Base-by-base conservation (phyloP, 92 coral and sea anemone species). In the Blastomussa wellsi region DNA sequence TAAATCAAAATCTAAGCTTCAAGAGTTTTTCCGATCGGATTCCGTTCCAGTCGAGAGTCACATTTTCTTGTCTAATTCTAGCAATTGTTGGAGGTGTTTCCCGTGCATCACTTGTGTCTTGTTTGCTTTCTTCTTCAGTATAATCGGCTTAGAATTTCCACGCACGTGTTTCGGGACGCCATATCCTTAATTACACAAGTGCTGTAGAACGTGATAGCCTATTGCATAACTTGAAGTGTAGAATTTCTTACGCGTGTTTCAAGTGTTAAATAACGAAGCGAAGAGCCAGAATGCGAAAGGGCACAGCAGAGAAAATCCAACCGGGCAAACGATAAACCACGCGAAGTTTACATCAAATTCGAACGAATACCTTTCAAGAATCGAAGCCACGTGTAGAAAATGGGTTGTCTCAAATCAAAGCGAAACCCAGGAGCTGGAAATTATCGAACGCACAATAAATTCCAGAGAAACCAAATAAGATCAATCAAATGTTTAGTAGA, bases 121-220 rank as follows among this genome's bases (percentile, higher is more conserved):
- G 36, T 52, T 48, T 67, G 80, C 64, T n/a, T 31, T 51, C 65
- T 53, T n/a, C n/a, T n/a, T n/a, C n/a, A n/a, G n/a, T n/a, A n/a
- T 53, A 31, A 51, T 68, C 69, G 67, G 81, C 52, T 42, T 77
- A 77, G 68, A 26, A 77, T 77, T 72, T 72, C 77, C 77, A 72
- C 47, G 48, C 77, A 12, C 17, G 51, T 39, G 47, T 71, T n/a
- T n/a, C n/a, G n/a, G n/a, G n/a, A n/a, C n/a, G n/a, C n/a, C n/a
- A n/a, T n/a, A n/a, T n/a, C n/a, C n/a, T n/a, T n/a, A n/a, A n/a
- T n/a, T n/a, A n/a, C n/a, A n/a, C n/a, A n/a, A n/a, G n/a, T n/a
- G n/a, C n/a, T 35, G 76, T 33, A 48, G 77, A 35, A 72, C 77
- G 77, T 72, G 77, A 72, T 37, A 72, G 77, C 51, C 2, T 72